Base-by-base conservation (phyloP, 2,797 vertebrate species). In the Enteromius unitaeniatus region DNA sequence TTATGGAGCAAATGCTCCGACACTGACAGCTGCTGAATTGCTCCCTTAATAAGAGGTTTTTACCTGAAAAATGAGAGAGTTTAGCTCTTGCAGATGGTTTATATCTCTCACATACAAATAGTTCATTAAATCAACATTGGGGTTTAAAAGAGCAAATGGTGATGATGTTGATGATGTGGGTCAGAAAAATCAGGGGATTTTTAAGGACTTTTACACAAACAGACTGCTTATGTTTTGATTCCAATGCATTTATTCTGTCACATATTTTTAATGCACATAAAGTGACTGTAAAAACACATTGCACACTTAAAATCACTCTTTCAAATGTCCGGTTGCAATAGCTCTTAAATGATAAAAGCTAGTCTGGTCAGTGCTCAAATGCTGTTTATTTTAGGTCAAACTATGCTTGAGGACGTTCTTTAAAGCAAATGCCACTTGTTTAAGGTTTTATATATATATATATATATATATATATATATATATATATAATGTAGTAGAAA, bases 11-110 rank as follows among this genome's bases (percentile, higher is more conserved):
- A 74, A 64, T 8, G 58, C 70, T 51, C 13, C 70, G 51, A 19
- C 31, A 42, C 31, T 67, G 70, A 65, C 80, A 82, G 58, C 28
- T 75, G 80, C 40, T 74, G 40, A 49, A 64, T 73, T 45, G 40
- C 42, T 42, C 42, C 68, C 53, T 70, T 58, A 47, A 72, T 45
- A 72, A 81, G 34, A 47, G 42, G 19, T 74, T 74, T 74, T n/a
- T n/a, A 81, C 40, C 79, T 62, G 49, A n/a, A 45, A 47, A 47
- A 72, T 73, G 3, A 34, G 40, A 3, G 68, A 73, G 37, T 81
- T 45, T 23, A 64, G 13, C 13, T n/a, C 28, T 47, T 49, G 42
- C 79, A 74, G 79, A 74, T 64, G 55, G 13, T 64, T 82, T 82
- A 74, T 64, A 60, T 74, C 55, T 47, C 79, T 64, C 69, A 34